Evolutionary conservation across 2,113 vertebrate genomes (phyloP).

Genomic region (Gambusia holbrooki): DNA sequence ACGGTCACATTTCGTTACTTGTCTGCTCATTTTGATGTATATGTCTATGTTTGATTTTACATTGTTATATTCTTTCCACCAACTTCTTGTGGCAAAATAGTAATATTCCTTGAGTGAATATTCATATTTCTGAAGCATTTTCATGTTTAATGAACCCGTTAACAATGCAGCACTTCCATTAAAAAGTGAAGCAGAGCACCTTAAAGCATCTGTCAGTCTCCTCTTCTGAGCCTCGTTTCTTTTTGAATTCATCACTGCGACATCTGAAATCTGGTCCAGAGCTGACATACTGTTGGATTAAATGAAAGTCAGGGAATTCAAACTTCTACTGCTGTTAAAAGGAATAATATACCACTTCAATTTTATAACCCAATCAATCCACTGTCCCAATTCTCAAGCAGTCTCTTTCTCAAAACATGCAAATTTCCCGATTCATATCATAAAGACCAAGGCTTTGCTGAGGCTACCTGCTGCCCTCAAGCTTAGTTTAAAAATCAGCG

Average conservation of each 20-base stretch:
- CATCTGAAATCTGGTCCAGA: background rate
- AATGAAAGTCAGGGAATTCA: background rate
- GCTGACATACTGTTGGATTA: background rate
- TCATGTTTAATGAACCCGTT: background rate
- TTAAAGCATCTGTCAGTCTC: background rate
- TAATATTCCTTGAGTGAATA: background rate
- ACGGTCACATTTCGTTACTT: conserved; percentile 16
- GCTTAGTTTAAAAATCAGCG: background rate
- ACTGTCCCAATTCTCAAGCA: background rate
- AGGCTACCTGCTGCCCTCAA: background rate
- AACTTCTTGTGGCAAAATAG: background rate
- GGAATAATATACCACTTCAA: background rate
- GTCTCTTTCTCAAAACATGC: background rate
- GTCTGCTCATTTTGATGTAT: background rate
- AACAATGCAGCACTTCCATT: background rate
- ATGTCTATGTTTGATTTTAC: background rate
- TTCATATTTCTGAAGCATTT: background rate
- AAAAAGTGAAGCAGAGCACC: background rate
- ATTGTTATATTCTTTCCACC: background rate
- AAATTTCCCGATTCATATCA: background rate
- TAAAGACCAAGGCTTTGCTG: background rate
- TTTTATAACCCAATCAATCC: background rate
- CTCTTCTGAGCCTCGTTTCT: background rate
- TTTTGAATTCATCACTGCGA: background rate
- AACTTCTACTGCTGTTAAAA: background rate